Percentiles rank a stretch among this genome's conserved stretches.
phyloP scores from a whole-genome alignment of 2,113 vertebrate species.

The Anser cygnoides region DNA sequence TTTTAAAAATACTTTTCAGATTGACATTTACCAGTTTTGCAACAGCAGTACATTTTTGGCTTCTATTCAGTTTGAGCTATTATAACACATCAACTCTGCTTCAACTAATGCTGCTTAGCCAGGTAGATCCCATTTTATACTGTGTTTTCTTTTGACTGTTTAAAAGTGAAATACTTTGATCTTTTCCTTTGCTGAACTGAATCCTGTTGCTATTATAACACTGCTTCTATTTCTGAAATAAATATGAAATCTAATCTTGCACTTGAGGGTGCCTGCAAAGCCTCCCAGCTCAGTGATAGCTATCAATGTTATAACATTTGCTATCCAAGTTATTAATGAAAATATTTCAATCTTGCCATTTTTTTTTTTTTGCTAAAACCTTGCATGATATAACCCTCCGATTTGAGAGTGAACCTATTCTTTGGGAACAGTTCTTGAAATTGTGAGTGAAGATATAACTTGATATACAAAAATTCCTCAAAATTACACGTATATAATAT shows the following conservation, averaged over 20 bases:
- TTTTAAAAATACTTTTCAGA: not conserved
- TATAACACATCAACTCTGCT: not conserved
- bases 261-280: not conserved
- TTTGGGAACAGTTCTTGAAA: not conserved
- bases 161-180: not conserved
- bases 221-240: not conserved
- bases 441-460: not conserved
- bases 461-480: not conserved
- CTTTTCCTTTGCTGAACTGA: not conserved
- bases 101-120: not conserved
- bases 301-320: not conserved
- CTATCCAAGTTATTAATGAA: not conserved
- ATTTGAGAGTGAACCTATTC: not conserved
- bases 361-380: not conserved
- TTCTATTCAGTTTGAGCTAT: not conserved
- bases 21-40: constrained; percentile 9
- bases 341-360: not conserved
- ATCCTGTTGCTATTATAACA: not conserved
- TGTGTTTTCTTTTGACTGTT: not conserved
- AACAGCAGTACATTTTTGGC: not conserved
- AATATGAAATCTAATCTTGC: not conserved
- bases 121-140: not conserved
- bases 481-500: not conserved
- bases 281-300: not conserved
- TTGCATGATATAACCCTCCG: not conserved